Evolutionary conservation across 2,888 invertebrate genomes (phyloP).

Genomic region (Campaea margaritaria): DNA sequence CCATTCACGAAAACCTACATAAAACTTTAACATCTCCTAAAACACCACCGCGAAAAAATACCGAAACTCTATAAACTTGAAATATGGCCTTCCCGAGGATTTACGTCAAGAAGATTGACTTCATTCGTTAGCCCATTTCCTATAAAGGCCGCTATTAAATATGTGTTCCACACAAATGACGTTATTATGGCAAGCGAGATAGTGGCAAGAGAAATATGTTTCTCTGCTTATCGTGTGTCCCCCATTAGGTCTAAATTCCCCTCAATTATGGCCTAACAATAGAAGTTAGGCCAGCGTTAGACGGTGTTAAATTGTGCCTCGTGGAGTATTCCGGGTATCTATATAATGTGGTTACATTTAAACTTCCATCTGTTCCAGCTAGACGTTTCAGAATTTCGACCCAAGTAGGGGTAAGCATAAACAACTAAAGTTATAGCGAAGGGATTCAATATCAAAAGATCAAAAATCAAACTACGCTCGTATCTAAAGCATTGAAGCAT

Average conservation of each 20-base stretch:
- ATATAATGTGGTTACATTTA: conserved; percentile 27
- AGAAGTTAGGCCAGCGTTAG: conserved; percentile 37
- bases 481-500: conserved; percentile 26
- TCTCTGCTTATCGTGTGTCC: conserved; percentile 59
- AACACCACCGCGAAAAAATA: conserved; percentile 56
- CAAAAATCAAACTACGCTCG: conserved; percentile 1
- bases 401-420: neutral
- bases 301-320: conserved; percentile 36
- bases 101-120: conserved; percentile 77
- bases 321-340: conserved; percentile 27
- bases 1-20: conserved; percentile 36
- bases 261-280: conserved; percentile 51
- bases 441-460: conserved; percentile 10
- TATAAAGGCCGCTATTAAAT: conserved; percentile 72
- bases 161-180: conserved; percentile 70
- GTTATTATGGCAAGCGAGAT: conserved; percentile 66
- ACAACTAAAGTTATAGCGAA: too few species aligned
- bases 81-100: conserved; percentile 74
- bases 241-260: conserved; percentile 52
- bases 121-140: conserved; percentile 74
- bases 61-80: conserved; percentile 78
- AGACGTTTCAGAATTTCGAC: conserved; percentile 13
- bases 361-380: conserved; percentile 26
- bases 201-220: conserved; percentile 60
- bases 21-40: conserved; percentile 62